A percentile compares a stretch with the other conserved stretches of the same genome.
phyloP scores from a whole-genome alignment of 2,888 invertebrate genomes.

The Prosapia bicincta region DNA sequence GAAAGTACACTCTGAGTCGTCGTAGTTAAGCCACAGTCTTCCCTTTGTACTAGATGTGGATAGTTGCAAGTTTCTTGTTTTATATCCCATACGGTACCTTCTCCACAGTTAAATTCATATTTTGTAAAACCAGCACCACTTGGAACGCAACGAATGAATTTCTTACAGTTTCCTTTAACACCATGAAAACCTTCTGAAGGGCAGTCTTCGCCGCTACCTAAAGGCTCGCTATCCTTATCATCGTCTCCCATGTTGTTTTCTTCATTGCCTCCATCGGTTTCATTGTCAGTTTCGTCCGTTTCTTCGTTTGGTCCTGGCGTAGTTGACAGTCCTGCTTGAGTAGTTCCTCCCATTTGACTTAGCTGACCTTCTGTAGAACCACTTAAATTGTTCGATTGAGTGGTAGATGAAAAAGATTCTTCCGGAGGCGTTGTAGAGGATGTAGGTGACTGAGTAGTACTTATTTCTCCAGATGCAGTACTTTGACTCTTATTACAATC shows the following conservation, averaged over 20 bases:
- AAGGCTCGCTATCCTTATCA: not conserved
- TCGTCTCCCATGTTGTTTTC: slow-evolving; percentile 6
- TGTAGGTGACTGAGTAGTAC: not conserved
- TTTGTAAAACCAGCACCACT: slow-evolving; percentile 51
- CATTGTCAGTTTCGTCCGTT: slow-evolving; percentile 16
- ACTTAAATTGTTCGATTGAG: not conserved
- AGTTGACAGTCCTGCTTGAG: slow-evolving; percentile 17
- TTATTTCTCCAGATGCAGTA: not conserved
- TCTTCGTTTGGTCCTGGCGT: slow-evolving; percentile 6
- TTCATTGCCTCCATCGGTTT: slow-evolving; percentile 6
- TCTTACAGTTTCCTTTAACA: slow-evolving; percentile 40
- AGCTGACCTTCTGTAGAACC: slow-evolving; percentile 8
- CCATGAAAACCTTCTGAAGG: slow-evolving; percentile 41
- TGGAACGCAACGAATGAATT: slow-evolving; percentile 40
- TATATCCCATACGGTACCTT: slow-evolving; percentile 76
- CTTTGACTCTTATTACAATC: slow-evolving; percentile 31
- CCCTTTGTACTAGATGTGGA: slow-evolving; percentile 53
- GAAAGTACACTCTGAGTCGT: slow-evolving; percentile 35
- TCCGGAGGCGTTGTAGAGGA: not conserved
- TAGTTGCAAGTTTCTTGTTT: slow-evolving; percentile 67
- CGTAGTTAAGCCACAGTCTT: slow-evolving; percentile 36
- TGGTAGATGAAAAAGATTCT: not conserved
- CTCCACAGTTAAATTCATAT: slow-evolving; percentile 69
- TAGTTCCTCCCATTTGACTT: slow-evolving; percentile 11
- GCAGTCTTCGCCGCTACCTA: slow-evolving; percentile 34